A percentile compares a stretch with the other conserved stretches of the same genome.
Conservation (phyloP, 2,888 invertebrate species). For the Ectropis crepuscularia region DNA sequence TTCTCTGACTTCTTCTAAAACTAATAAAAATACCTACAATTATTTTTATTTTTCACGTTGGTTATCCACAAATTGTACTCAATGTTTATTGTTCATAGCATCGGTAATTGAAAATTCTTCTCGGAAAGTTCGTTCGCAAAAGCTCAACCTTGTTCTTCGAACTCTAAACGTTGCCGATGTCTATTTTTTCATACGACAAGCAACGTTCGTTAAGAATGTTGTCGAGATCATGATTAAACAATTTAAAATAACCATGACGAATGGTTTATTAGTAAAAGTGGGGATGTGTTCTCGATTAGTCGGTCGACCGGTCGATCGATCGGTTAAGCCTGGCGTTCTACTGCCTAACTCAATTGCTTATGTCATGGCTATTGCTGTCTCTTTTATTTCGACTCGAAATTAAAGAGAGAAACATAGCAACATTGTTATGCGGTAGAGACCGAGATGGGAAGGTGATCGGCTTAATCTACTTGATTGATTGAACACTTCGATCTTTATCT, state of each 20-base stretch:
- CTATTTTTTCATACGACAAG: slow-evolving; percentile 15
- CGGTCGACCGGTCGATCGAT: slow-evolving; percentile 48
- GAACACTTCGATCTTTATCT: slow-evolving; percentile 60
- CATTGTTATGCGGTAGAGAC: slow-evolving; percentile 6
- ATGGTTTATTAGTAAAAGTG: slow-evolving; percentile 40
- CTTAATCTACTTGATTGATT: slow-evolving; percentile 62
- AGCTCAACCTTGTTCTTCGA: slow-evolving; percentile 17
- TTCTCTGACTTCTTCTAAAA: too few species aligned
- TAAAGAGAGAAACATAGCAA: too few species aligned
- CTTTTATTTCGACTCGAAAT: too few species aligned
- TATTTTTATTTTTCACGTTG: too few species aligned
- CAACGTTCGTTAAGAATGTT: slow-evolving; percentile 27
- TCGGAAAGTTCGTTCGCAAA: slow-evolving; percentile 7
- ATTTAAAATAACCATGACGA: slow-evolving; percentile 44
- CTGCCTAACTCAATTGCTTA: too few species aligned
- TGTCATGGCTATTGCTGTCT: too few species aligned
- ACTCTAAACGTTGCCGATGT: slow-evolving; percentile 11
- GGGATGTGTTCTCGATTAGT: slow-evolving; percentile 58
- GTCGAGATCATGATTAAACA: slow-evolving; percentile 40
- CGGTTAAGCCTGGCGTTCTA: too few species aligned
- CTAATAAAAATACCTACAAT: too few species aligned
- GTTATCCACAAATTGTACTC: background rate
- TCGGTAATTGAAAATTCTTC: slow-evolving; percentile 14
- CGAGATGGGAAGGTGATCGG: slow-evolving; percentile 56
- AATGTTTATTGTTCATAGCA: background rate